These are phyloP conservation scores for Myripristis murdjan DNA, from an alignment of 2,797 vertebrate genomes.

Conservation along the genomic window DNA sequence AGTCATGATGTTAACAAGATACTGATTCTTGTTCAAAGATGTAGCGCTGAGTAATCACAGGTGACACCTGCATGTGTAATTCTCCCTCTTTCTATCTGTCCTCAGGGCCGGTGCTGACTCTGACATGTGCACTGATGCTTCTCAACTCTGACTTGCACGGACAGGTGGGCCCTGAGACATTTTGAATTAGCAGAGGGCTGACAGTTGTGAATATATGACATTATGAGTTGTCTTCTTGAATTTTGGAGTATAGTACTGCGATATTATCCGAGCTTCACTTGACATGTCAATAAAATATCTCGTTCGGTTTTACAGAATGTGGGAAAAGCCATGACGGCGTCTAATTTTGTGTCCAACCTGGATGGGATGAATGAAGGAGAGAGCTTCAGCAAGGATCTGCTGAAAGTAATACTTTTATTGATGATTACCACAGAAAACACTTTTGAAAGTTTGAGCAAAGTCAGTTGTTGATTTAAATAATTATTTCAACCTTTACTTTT, in stretches of 20 bases:
- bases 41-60: not conserved
- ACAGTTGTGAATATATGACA: not conserved
- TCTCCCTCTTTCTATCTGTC: slow-evolving; percentile 6
- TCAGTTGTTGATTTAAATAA: not conserved
- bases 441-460: not conserved
- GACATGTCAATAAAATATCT: not conserved
- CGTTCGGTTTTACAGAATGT: slow-evolving; percentile 85
- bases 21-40: not conserved
- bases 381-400: slow-evolving; percentile 90
- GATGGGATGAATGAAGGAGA: slow-evolving; percentile 88
- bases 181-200: not conserved
- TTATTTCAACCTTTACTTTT: not conserved
- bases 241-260: not conserved
- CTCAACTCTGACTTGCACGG: slow-evolving; percentile 95
- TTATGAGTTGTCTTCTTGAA: not conserved
- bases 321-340: slow-evolving; percentile 91
- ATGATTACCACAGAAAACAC: not conserved
- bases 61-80: slow-evolving; percentile 7
- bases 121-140: slow-evolving; percentile 95
- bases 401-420: slow-evolving; percentile 84
- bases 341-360: slow-evolving; percentile 91
- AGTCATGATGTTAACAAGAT: not conserved
- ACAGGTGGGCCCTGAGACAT: slow-evolving; percentile 73
- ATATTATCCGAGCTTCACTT: not conserved
- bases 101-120: slow-evolving; percentile 88